phyloP scores from a whole-genome alignment of 2,113 vertebrate genomes.

The Nesogale talazaci region DNA sequence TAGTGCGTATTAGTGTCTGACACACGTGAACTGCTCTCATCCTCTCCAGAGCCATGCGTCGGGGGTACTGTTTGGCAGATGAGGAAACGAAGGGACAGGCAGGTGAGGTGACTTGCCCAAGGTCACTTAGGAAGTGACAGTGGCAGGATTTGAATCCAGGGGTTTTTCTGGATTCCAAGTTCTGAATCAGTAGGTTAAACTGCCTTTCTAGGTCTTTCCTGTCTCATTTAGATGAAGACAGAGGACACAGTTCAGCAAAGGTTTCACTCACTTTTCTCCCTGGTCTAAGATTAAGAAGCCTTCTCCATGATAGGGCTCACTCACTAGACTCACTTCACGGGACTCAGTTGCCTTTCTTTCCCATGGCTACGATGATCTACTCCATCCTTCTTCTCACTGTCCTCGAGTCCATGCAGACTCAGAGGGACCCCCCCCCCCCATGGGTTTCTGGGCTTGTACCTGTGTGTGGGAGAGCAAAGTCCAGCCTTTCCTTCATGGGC shows the following conservation, averaged over 20 bases:
- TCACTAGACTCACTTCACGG: neutral
- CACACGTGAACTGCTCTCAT: neutral
- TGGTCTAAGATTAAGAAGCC: neutral
- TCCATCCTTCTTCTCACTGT: no score
- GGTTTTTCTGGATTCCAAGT: neutral
- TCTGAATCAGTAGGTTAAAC: neutral
- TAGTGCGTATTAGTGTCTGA: neutral
- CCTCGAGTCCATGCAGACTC: no score
- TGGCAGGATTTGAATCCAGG: conserved; percentile 15
- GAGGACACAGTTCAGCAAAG: neutral
- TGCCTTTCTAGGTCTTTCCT: neutral
- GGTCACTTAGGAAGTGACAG: neutral
- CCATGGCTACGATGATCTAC: neutral
- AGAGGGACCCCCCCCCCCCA: no score
- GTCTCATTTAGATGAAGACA: neutral
- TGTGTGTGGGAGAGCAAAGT: no score
- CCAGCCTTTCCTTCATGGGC: no score
- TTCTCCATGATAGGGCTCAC: neutral
- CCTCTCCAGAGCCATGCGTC: neutral
- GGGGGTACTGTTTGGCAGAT: neutral
- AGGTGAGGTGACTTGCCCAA: neutral
- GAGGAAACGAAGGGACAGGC: neutral
- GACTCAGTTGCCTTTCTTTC: neutral
- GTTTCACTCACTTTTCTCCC: neutral
- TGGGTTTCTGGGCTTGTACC: neutral